Evolutionary conservation across 2,113 vertebrate genomes (phyloP).

Genomic region (Corydoras sp.): DNA sequence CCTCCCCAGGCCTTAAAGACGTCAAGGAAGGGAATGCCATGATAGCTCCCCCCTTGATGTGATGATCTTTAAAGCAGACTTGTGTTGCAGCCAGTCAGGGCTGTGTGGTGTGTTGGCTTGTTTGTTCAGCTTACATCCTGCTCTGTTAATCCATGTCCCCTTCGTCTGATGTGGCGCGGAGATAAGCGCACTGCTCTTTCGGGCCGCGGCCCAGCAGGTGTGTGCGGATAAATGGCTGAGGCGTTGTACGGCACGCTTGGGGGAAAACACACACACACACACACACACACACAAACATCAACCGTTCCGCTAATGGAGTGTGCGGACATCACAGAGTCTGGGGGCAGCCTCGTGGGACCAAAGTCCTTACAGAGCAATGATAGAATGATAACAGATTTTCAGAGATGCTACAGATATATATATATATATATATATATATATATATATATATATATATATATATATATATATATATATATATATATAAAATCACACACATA

Average conservation of each 20-base stretch:
- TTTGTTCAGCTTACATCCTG: constrained; percentile 42
- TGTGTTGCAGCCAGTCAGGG: constrained; percentile 27
- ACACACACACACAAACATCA: too few relatives aligned
- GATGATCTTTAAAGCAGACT: constrained; percentile 43
- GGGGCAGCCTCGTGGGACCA: too few relatives aligned
- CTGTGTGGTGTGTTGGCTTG: constrained; percentile 36
- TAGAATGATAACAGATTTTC: too few relatives aligned
- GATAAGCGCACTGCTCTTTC: constrained; percentile 44
- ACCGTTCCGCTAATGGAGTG: too few relatives aligned
- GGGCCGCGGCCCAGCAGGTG: constrained; percentile 43
- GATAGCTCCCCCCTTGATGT: constrained; percentile 50
- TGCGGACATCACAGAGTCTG: too few relatives aligned
- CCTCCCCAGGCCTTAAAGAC: constrained; percentile 45
- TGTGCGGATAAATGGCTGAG: constrained; percentile 46
- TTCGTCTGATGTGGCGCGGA: constrained; percentile 44
- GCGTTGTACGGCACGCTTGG: constrained; percentile 32
- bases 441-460: too few relatives aligned
- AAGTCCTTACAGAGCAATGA: too few relatives aligned
- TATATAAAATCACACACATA: too few relatives aligned
- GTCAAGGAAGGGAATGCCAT: constrained; percentile 40
- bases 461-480: too few relatives aligned
- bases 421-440: too few relatives aligned
- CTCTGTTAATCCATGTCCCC: constrained; percentile 48
- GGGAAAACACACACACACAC: constrained; percentile 4
- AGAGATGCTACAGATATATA: too few relatives aligned